phyloP scores from a whole-genome alignment of 1,140 invertebrate genomes.

The Drosophila arawakana region DNA sequence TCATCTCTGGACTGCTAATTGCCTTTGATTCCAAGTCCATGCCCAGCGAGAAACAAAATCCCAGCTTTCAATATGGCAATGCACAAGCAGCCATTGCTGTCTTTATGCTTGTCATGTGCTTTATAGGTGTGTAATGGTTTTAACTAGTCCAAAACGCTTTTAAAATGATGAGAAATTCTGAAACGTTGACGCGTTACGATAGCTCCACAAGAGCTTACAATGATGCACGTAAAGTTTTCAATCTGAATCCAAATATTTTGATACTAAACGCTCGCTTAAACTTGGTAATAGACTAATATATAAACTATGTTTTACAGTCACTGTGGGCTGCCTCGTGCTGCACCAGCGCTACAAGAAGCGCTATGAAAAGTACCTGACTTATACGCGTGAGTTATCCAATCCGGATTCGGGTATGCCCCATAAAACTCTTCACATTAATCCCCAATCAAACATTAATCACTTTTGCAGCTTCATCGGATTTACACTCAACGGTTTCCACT shows the following conservation, averaged over 20 bases:
- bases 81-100: conserved; percentile 89
- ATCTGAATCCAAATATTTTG: conserved; percentile 52
- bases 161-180: conserved; percentile 38
- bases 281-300: neutral
- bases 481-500: conserved; percentile 78
- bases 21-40: conserved; percentile 85
- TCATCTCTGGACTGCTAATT: conserved; percentile 86
- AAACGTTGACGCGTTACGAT: conserved; percentile 67
- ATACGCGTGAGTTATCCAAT: conserved; percentile 80
- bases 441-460: neutral
- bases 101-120: conserved; percentile 88
- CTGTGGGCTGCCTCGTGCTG: conserved; percentile 89
- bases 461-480: conserved; percentile 57
- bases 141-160: neutral
- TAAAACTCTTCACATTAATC: neutral
- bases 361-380: conserved; percentile 85
- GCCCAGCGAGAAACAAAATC: conserved; percentile 87
- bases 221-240: conserved; percentile 80
- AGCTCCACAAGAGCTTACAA: conserved; percentile 77
- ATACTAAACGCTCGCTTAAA: too few species aligned
- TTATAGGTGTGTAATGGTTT: conserved; percentile 86
- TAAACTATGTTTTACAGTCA: conserved; percentile 85
- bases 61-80: conserved; percentile 92
- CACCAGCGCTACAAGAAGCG: conserved; percentile 89
- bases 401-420: conserved; percentile 74